Conservation (phyloP, 2,888 invertebrate genomes). For the Laspeyria flexula region DNA sequence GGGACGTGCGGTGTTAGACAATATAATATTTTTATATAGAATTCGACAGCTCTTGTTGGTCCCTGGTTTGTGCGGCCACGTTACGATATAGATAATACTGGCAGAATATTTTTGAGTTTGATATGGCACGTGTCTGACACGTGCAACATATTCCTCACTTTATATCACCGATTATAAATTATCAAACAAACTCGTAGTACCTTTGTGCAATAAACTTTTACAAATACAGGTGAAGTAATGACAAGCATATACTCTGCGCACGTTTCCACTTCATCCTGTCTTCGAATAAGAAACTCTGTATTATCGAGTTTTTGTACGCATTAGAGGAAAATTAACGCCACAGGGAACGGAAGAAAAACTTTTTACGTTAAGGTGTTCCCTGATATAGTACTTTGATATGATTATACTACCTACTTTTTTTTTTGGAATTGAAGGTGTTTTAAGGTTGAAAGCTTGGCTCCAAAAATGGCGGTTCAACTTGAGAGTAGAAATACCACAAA, state of each 20-base stretch:
- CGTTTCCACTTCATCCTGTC: constrained; percentile 17
- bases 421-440: not conserved
- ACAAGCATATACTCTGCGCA: constrained; percentile 14
- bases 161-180: not conserved
- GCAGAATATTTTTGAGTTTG: too few relatives aligned
- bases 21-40: too few relatives aligned
- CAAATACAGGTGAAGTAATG: constrained; percentile 23
- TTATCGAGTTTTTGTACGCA: constrained; percentile 40
- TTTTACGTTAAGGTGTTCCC: constrained; percentile 6
- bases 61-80: too few relatives aligned
- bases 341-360: constrained; percentile 22
- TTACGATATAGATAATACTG: too few relatives aligned
- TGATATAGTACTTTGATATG: not conserved
- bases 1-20: too few relatives aligned
- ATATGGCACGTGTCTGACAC: too few relatives aligned
- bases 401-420: not conserved
- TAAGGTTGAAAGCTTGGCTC: too few relatives aligned
- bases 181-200: not conserved
- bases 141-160: too few relatives aligned
- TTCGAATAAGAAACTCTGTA: constrained; percentile 28
- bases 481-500: too few relatives aligned
- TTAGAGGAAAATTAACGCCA: constrained; percentile 41
- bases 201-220: constrained; percentile 12
- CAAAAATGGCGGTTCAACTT: too few relatives aligned
- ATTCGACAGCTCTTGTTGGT: too few relatives aligned